Conservation (phyloP, 2,888 invertebrate genomes). For the Dryococelus australis region DNA sequence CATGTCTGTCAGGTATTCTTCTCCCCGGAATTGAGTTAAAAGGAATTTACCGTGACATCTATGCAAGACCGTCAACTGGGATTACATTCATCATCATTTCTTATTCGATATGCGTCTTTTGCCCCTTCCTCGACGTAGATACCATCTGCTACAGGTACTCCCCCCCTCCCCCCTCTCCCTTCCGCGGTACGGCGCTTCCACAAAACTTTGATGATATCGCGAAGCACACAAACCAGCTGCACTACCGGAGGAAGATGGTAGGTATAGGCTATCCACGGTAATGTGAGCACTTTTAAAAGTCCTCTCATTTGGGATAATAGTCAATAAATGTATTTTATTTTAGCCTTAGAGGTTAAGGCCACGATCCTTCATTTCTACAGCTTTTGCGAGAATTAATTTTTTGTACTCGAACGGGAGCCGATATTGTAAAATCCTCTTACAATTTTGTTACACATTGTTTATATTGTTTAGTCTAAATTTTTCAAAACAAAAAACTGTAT, state of each 20-base stretch:
- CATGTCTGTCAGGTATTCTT: neutral
- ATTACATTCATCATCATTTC: neutral
- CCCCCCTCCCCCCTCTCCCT: neutral
- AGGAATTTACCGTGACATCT: slow-evolving; percentile 25
- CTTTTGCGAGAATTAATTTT: no score
- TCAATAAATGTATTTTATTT: no score
- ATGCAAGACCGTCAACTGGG: neutral
- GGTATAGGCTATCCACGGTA: no score
- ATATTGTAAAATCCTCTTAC: no score
- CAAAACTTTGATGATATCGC: slow-evolving; percentile 11
- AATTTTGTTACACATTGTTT: no score
- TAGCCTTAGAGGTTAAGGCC: no score
- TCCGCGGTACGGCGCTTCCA: neutral
- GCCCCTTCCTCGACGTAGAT: neutral
- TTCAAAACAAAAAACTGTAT: no score
- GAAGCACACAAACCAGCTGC: neutral
- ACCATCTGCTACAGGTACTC: neutral
- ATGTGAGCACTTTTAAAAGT: no score
- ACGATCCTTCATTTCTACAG: no score
- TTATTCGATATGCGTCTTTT: neutral
- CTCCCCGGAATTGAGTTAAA: neutral
- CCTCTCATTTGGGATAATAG: no score
- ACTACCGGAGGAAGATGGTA: neutral
- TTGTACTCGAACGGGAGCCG: no score
- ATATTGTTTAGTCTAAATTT: no score